Base-by-base conservation (phyloP, 2,888 invertebrate species). In the Panzeria rudis region DNA sequence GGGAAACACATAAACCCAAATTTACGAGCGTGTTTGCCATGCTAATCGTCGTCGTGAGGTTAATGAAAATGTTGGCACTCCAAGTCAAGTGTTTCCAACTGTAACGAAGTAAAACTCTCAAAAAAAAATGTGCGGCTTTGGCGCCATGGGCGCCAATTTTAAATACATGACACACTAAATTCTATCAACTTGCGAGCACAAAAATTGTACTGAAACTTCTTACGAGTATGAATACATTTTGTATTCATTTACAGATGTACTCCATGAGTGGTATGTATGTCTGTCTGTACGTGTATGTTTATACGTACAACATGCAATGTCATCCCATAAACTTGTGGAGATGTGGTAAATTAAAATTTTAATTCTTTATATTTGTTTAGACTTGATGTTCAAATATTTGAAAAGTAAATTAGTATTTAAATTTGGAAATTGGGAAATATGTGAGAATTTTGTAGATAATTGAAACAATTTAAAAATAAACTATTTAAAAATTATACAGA, bases 1-100 rank as follows among this genome's bases (percentile, higher is more conserved):
- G 35, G 23, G 20, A 54, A 56, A 61, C 11, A 44, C 20, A 52
- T 29, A 59, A 47, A 25, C 13, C 66, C 32, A 64, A 35, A 50
- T 71, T 62, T 71, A 69, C 41, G 52, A 83, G 62, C 73, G 73
- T 73, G 80, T 56, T 73, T 77, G 64, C 54, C 77, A 83, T 81
- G 80, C 80, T 86, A 81, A 83, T 86, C 82, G 81, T 77, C 66
- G 78, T 86, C 86, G 76, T 87, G 86, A 87, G 89, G 89, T 90
- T 91, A 91, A 91, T 91, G 90, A 91, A 91, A 91, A 88, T 88
- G 90, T 91, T 91, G 90, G 88, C 91, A 91, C 91, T 90, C 89
- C 89, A 90, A 91, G 88, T 91, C 90, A 91, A 91, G 91, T 91
- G 91, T 88, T 89, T 86, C 90, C 89, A 89, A 89, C 88, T 89